Conservation (phyloP, 2,797 vertebrate genomes). For the Muscicapa striata region DNA sequence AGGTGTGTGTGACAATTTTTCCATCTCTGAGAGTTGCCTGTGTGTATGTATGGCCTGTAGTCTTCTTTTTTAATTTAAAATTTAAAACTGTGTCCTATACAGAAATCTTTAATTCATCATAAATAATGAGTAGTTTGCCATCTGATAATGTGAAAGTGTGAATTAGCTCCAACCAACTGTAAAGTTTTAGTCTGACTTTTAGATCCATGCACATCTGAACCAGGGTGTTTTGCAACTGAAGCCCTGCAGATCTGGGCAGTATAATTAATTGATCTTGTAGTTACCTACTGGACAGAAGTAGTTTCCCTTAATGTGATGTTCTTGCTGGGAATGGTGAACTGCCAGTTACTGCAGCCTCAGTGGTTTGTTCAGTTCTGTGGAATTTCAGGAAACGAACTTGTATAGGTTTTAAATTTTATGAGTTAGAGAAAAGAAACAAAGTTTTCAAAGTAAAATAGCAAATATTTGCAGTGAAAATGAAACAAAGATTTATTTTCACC, state of each 20-base stretch:
- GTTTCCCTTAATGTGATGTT: neutral
- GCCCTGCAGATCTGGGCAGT: neutral
- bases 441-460: neutral
- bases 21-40: neutral
- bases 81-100: neutral
- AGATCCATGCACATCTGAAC: neutral
- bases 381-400: neutral
- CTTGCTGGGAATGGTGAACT: neutral
- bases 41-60: neutral
- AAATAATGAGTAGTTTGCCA: neutral
- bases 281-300: neutral
- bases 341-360: neutral
- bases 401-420: neutral
- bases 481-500: neutral
- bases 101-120: neutral
- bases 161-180: neutral
- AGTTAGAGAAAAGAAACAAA: neutral
- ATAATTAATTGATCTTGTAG: neutral
- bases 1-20: neutral
- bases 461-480: neutral
- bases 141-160: neutral
- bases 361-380: neutral
- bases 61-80: neutral
- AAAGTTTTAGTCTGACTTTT: neutral
- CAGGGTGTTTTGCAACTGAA: neutral